Base-by-base conservation (phyloP, 2,113 vertebrate species). In the Cyanistes caeruleus region DNA sequence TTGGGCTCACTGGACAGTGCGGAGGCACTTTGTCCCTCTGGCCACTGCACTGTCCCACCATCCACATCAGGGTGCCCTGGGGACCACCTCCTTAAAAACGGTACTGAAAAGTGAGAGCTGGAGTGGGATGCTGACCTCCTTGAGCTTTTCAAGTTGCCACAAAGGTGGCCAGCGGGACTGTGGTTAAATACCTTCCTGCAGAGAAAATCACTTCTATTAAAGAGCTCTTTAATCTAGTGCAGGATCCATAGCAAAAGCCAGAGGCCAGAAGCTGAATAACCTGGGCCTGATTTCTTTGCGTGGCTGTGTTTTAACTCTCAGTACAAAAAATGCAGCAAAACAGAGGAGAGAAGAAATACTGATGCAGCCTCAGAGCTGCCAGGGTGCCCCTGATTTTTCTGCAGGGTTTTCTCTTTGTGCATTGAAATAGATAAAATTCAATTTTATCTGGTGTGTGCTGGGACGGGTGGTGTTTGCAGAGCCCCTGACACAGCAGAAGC, bases 51-150 rank as follows among this genome's bases (percentile, higher is more conserved):
- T 72, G 52, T 63, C 24, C 39, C 84, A 35, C 30, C n/a, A 4
- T 23, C 28, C 33, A 8, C 16, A 18, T 31, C 46, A 24, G 2
- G 1, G 13, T 15, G 22, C 27, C 41, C 1, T 4, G 1, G 35
- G n/a, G 7, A 78, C 37, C 41, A 51, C 22, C 33, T 78, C 37
- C 46, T 84, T 75, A 4, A 48, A 67, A 82, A 58, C 25, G 39
- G 22, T 18, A 33, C 2, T 15, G 30, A 21, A 37, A 85, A 88
- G 8, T 13, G 15, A 31, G 15, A 48, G 41, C 56, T 6, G 0
- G 14, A n/a, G 23, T 11, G 16, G 53, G n/a, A 31, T 67, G 18
- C 22, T 62, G 19, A 20, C 19, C 4, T 59, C 39, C 31, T 63
- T 2, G 2, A 63, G 31, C 62, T 52, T 82, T 91, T 64, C 81